Evolutionary conservation across 1,140 invertebrate genomes (phyloP), one percentile per base, ranked within the genome.

Genomic region (Aradophagus sp.): DNA sequence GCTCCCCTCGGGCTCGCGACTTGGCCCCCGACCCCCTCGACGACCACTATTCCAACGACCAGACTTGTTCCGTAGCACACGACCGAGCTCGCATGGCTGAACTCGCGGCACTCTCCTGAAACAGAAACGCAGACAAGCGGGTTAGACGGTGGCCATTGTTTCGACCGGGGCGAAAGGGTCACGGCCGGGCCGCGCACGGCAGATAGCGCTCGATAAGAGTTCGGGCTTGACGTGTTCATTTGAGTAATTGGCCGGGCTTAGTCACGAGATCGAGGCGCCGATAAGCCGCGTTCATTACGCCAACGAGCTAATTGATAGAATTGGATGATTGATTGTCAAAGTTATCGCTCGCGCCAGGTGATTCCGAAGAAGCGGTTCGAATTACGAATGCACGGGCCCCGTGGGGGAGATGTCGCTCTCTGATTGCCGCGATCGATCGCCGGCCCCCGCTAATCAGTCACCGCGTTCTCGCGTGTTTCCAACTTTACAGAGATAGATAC

Each of bases 271-370:
- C n/a, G 17, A 36, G 16, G 5, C 32, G 44, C 5, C 16, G 50
- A 48, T 47, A 55, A 65, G 27, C 4, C 42, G 58, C 58, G 35
- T 48, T 65, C 50, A 65, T 65, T 65, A 65, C 34, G 20, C 48
- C 39, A 34, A 47, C 8, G 15, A 48, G 53, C 62, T 67, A 67
- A 67, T 58, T 67, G 62, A 52, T 52, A 16, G 2, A 58, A 58
- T 67, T 50, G 62, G 29, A 53, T 59, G 65, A 61, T 68, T 47
- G 65, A 68, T 68, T 50, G 65, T 58, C 45, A 38, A 45, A 68
- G 55, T 68, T 68, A 68, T 68, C 47, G 55, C 44, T 34, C 39
- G 47, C 31, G 31, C 47, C 47, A 42, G 47, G 53, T 47, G 31
- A 52, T 39, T 20, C 17, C 31, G 14, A 58, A 67, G 53, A 56